Conservation (phyloP, 2,113 vertebrate species). For the Candoia aspera region DNA sequence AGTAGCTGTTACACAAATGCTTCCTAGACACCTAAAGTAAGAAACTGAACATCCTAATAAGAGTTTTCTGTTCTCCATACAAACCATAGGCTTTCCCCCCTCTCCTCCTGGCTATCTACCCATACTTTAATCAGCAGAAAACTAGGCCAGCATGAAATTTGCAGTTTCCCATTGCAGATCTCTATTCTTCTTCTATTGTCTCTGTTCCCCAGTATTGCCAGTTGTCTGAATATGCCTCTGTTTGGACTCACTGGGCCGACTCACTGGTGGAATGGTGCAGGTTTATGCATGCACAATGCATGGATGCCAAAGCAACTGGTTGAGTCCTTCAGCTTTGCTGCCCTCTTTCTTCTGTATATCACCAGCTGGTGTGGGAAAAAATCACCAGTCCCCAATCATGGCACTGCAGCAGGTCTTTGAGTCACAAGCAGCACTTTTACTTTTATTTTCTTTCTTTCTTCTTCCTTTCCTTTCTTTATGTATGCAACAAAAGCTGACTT, state of each 20-base stretch:
- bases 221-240: neutral
- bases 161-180: neutral
- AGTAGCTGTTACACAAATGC: neutral
- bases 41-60: neutral
- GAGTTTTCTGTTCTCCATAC: neutral
- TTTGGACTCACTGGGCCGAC: neutral
- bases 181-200: neutral
- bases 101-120: neutral
- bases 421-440: neutral
- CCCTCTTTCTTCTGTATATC: neutral
- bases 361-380: neutral
- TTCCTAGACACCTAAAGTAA: neutral
- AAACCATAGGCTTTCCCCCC: neutral
- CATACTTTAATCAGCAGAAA: neutral
- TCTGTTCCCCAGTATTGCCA: neutral
- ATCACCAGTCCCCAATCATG: neutral
- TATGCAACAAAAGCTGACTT: neutral
- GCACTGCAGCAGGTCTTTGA: neutral
- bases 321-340: neutral
- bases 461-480: neutral
- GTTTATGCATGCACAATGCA: neutral
- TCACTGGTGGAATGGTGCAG: neutral
- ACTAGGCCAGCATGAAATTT: neutral
- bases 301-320: neutral
- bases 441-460: neutral